Percentiles rank a stretch among this genome's conserved stretches.
Evolutionary conservation across 2,797 vertebrate species (phyloP).

Genomic region (Molothrus aeneus): DNA sequence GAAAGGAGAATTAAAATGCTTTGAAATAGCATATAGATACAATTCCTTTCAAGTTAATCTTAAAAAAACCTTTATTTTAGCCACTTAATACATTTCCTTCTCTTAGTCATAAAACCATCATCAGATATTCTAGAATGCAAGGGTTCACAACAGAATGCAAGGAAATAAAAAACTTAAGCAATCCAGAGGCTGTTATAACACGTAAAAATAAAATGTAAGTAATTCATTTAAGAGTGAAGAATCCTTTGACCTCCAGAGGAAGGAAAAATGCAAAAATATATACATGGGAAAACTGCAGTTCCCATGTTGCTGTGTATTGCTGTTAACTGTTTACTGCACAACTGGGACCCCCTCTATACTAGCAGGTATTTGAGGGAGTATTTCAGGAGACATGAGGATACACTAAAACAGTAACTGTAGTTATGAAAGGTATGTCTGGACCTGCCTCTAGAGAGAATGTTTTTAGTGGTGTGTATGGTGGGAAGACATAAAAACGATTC

Average conservation of each 20-base stretch:
- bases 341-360: neutral
- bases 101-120: neutral
- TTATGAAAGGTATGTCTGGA: neutral
- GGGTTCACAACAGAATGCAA: neutral
- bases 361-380: neutral
- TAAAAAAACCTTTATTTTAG: neutral
- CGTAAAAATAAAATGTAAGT: fast-evolving
- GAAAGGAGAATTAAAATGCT: neutral
- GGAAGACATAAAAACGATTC: neutral
- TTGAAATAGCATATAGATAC: neutral
- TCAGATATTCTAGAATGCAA: neutral
- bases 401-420: neutral
- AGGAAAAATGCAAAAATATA: neutral
- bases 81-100: neutral
- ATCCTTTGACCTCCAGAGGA: neutral
- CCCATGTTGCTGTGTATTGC: neutral
- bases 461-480: neutral
- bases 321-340: neutral
- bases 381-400: neutral
- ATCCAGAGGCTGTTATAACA: neutral
- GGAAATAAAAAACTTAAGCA: neutral
- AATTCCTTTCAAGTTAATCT: neutral
- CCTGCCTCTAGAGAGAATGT: neutral
- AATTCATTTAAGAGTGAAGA: neutral
- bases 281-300: neutral